These are phyloP conservation scores for Leptinotarsa rubiginosa DNA, from an alignment of 2,888 invertebrate genomes.

Conservation along the genomic window DNA sequence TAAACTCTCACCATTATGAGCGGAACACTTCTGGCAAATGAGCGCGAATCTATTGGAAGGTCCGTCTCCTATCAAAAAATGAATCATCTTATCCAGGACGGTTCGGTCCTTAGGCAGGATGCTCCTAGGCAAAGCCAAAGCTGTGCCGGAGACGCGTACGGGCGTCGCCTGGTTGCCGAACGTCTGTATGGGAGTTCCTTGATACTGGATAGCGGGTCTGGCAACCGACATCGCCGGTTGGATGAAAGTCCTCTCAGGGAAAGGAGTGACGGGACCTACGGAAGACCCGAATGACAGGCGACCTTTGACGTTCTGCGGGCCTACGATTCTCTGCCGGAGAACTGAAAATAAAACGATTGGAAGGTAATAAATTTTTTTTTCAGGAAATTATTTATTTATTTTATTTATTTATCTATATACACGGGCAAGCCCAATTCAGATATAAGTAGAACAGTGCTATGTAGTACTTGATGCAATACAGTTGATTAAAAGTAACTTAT, in stretches of 20 bases:
- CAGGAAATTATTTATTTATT: not conserved
- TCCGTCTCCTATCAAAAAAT: conserved; percentile 95
- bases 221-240: not conserved
- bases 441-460: too few relatives aligned
- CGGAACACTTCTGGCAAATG: conserved; percentile 89
- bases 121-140: conserved; percentile 75
- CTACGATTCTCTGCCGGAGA: conserved; percentile 26
- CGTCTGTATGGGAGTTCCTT: not conserved
- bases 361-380: not conserved
- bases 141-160: conserved; percentile 24
- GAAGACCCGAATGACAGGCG: conserved; percentile 27
- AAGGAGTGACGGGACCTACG: not conserved
- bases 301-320: not conserved
- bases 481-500: too few relatives aligned
- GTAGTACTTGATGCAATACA: too few relatives aligned
- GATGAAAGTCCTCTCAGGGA: not conserved
- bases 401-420: too few relatives aligned
- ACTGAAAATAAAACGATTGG: not conserved
- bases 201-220: not conserved
- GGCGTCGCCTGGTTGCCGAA: not conserved
- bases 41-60: conserved; percentile 95
- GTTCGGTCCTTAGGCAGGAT: conserved; percentile 81
- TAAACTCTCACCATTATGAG: conserved; percentile 85
- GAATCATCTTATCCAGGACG: conserved; percentile 89
- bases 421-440: too few relatives aligned